phyloP scores from a whole-genome alignment of 2,797 vertebrate species.

The Megalops cyprinoides region DNA sequence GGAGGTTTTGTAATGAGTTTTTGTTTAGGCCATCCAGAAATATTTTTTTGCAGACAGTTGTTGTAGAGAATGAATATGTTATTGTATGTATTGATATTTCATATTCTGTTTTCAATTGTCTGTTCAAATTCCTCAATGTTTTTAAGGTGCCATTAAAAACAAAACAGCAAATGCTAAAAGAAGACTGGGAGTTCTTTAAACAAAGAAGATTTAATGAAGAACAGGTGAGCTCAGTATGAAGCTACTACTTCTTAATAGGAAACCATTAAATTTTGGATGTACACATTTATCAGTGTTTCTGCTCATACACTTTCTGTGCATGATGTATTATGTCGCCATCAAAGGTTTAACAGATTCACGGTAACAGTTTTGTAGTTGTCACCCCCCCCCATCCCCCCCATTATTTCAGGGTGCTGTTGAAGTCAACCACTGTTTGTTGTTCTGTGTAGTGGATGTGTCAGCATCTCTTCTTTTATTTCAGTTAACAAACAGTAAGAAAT shows the following conservation, averaged over 20 bases:
- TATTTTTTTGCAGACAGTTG: too few species aligned
- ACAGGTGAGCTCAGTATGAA: conserved; percentile 76
- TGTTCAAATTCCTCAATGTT: conserved; percentile 24
- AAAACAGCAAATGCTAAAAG: conserved; percentile 89
- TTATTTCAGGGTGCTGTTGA: not conserved
- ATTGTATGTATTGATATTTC: not conserved
- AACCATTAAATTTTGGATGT: not conserved
- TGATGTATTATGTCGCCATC: not conserved
- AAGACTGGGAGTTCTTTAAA: conserved; percentile 95
- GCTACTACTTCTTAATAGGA: not conserved
- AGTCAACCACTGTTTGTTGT: not conserved
- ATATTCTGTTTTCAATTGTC: not conserved
- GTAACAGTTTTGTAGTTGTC: not conserved
- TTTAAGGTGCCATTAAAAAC: conserved; percentile 87
- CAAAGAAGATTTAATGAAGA: conserved; percentile 92
- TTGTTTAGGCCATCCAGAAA: too few species aligned
- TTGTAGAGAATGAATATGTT: too few species aligned
- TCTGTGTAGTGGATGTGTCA: not conserved
- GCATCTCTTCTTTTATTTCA: conserved; percentile 53
- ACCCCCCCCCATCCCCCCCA: not conserved
- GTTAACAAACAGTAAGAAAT: conserved; percentile 88
- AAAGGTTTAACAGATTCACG: not conserved
- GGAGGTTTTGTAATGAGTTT: too few species aligned
- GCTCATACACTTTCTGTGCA: not conserved
- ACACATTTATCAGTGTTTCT: not conserved